Evolutionary conservation across 1,140 invertebrate genomes (phyloP), one percentile per base, ranked within the genome.

Genomic region (Drosophila equinoxialis): DNA sequence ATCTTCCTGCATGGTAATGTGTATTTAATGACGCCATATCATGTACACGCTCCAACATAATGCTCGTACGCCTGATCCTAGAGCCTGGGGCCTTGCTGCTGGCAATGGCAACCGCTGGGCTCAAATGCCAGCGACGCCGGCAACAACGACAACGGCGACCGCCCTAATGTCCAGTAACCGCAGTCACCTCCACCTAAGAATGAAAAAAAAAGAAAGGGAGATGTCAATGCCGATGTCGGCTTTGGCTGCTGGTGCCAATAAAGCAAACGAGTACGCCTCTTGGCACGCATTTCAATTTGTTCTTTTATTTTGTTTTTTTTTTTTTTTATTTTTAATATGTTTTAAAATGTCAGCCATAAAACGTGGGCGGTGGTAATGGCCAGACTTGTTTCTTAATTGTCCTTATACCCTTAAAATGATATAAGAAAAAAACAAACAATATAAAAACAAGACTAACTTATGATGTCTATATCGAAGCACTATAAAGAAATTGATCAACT

Each of bases 1-100:
- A 30, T 23, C 45, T 54, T 48, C 60, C 57, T 60, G 71, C 61
- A 68, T 79, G 85, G 84, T 89, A 89, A 89, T 89, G 84, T 89
- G 84, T 89, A 89, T 89, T 89, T 89, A 89, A 89, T 89, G 84
- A 89, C 84, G 68, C 85, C 85, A 84, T 89, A 87, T 89, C 84
- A 89, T 90, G 85, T 90, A 89, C 85, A 82, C 76, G 51, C 70
- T 66, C 65, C 54, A 68, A 63, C 68, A 81, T 71, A 87, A 89
- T 90, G 84, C 84, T 68, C 55, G 58, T 69, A 60, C 48, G 66
- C 70, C 68, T 71, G 81, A 74, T 79, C 74, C 75, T 63, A 60
- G 51, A 39, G 14, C 41, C 5, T 42, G 68, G 41, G 41, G 59
- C 67, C 67, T 65, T 68, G 30, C 30, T 30, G 2, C 30, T 30